Evolutionary conservation across 2,113 vertebrate species (phyloP).

Genomic region (Dipodomys ordii): DNA sequence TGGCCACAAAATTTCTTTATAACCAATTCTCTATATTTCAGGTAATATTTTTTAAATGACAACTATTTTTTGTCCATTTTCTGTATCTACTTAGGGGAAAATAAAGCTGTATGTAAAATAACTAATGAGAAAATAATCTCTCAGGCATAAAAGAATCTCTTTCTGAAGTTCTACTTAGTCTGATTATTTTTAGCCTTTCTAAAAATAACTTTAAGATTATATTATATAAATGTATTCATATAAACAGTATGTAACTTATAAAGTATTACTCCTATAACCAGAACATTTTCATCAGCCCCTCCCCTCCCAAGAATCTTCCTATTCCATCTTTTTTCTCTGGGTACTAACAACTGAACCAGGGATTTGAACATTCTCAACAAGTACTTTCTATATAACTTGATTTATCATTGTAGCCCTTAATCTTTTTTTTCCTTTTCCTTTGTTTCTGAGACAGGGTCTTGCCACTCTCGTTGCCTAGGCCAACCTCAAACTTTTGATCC

Average conservation of each 20-base stretch:
- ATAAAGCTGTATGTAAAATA: background rate
- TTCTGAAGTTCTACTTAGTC: conserved; percentile 1
- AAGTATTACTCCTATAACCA: background rate
- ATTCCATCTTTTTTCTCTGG: background rate
- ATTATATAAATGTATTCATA: background rate
- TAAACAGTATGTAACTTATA: background rate
- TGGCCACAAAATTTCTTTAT: conserved; percentile 7
- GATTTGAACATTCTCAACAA: no score
- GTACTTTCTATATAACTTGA: no score
- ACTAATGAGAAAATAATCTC: background rate
- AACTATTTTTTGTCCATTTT: background rate
- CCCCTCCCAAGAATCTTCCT: background rate
- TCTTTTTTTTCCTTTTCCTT: no score
- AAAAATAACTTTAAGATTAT: conserved; percentile 25
- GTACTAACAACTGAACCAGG: no score
- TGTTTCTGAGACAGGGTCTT: no score
- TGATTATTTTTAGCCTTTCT: conserved; percentile 5
- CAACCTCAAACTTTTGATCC: no score
- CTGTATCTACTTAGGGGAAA: background rate
- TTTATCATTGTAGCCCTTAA: no score
- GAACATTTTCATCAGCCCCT: conserved; percentile 4
- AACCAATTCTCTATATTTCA: background rate
- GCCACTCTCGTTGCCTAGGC: no score
- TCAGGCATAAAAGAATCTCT: background rate
- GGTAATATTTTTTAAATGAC: background rate